Percentiles rank a stretch among this genome's conserved stretches.
Conservation (phyloP, 2,888 invertebrate species). For the Galerucella calmariensis region DNA sequence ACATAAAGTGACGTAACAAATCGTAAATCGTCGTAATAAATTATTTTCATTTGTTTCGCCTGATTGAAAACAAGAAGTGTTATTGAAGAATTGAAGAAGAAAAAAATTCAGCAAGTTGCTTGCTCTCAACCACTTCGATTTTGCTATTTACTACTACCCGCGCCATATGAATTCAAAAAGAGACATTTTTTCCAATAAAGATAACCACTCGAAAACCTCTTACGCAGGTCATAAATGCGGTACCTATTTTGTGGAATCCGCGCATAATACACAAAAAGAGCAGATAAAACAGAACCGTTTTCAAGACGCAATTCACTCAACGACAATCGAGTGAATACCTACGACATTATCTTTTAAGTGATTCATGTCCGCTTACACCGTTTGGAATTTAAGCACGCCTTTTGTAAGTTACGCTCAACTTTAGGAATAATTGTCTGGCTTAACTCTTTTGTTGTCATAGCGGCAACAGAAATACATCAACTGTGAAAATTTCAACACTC, state of each 20-base stretch:
- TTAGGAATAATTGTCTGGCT: too few relatives aligned
- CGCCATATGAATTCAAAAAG: background rate
- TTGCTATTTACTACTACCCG: constrained; percentile 6
- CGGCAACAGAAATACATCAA: too few relatives aligned
- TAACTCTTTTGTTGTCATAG: too few relatives aligned
- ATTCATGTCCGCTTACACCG: too few relatives aligned
- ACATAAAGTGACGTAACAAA: constrained; percentile 60
- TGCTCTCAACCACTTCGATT: constrained; percentile 22
- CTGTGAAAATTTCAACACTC: too few relatives aligned
- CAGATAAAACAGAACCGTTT: too few relatives aligned
- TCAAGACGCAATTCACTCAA: too few relatives aligned
- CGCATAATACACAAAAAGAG: background rate
- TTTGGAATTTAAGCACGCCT: too few relatives aligned
- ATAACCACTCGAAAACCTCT: background rate
- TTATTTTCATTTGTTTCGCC: constrained; percentile 61
- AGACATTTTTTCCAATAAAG: background rate
- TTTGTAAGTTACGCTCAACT: too few relatives aligned
- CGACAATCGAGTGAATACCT: too few relatives aligned
- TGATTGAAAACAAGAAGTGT: constrained; percentile 57
- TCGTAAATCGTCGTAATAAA: constrained; percentile 61
- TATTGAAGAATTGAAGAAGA: constrained; percentile 42
- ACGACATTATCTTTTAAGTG: too few relatives aligned
- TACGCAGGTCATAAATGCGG: background rate
- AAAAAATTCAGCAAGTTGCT: constrained; percentile 41
- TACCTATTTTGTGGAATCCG: background rate